These are phyloP conservation scores for Colostygia pectinataria DNA, from an alignment of 2,888 invertebrate species.

Conservation along the genomic window DNA sequence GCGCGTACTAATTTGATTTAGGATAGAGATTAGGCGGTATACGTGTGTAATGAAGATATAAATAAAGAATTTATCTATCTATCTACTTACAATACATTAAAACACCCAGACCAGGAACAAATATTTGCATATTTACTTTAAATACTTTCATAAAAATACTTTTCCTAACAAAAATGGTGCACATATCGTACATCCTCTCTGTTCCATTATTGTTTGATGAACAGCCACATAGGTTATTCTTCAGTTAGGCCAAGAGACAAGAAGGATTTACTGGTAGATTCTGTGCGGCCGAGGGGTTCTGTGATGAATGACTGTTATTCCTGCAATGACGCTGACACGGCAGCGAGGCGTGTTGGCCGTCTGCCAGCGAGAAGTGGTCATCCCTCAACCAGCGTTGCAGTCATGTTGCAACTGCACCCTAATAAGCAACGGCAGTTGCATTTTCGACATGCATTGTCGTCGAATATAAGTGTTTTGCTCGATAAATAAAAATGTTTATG, in stretches of 20 bases:
- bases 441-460: background rate
- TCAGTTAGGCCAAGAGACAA: background rate
- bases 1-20: slow-evolving; percentile 6
- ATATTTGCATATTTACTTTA: background rate
- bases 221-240: background rate
- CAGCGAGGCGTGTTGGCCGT: slow-evolving; percentile 38
- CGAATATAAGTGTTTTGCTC: too few relatives aligned
- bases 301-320: slow-evolving; percentile 33
- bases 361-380: slow-evolving; percentile 41
- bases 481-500: too few relatives aligned
- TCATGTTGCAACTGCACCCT: slow-evolving; percentile 23
- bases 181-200: too few relatives aligned
- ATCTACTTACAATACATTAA: too few relatives aligned
- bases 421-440: background rate
- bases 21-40: background rate
- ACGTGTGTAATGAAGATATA: too few relatives aligned
- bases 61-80: too few relatives aligned
- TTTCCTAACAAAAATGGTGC: background rate
- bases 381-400: slow-evolving; percentile 30
- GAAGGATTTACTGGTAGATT: background rate
- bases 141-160: background rate
- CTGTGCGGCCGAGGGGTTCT: background rate
- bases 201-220: background rate
- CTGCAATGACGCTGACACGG: slow-evolving; percentile 41
- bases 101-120: too few relatives aligned